Base-by-base conservation (phyloP, 1,140 invertebrate genomes). In the Drosophila kikkawai region DNA sequence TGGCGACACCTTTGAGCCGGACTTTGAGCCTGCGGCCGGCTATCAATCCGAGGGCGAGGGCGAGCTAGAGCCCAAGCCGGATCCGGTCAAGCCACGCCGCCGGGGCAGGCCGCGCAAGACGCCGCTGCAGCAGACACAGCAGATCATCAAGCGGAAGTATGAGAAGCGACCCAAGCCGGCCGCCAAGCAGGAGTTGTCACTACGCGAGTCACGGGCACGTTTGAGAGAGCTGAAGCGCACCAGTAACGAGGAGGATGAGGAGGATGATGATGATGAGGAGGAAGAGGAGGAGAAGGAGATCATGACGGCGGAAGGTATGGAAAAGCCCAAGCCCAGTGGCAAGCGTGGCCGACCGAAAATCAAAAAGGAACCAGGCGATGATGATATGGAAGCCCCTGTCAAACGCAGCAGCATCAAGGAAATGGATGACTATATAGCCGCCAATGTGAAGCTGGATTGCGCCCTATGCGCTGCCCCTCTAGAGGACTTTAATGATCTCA, bases 401-500 rank as follows among this genome's bases (percentile, higher is more conserved):
- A 85, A 79, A 39, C 85, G 79, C 1, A 82, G 65, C 42, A 82
- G 66, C 61, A 86, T 88, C 48, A 82, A 82, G 50, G 81, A 90
- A 29, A 86, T 90, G 86, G 90, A 91, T 39, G 82, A 86, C 13
- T 88, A 68, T 47, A 91, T 91, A 39, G 85, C 91, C 4, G 69
- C 87, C 19, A 82, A 91, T 61, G 85, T 92, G 15, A 80, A 84
- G 48, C 55, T 91, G 2, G 79, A 74, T 12, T 91, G 90, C 39
- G 77, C 82, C 41, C 47, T 91, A 6, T 91, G 90, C 50, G 50
- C 74, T 0, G 73, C 50, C 4, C 79, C 91, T 1, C 29, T 86
- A 22, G 39, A 55, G 12, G 63, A 92, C 17, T 91, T 91, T 15
- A 78, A 65, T 32, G 86, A 91, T 32, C 56, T 92, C 19, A 91